Conservation (phyloP, 2,113 vertebrate genomes). For the Lamprologus tigripictilis region DNA sequence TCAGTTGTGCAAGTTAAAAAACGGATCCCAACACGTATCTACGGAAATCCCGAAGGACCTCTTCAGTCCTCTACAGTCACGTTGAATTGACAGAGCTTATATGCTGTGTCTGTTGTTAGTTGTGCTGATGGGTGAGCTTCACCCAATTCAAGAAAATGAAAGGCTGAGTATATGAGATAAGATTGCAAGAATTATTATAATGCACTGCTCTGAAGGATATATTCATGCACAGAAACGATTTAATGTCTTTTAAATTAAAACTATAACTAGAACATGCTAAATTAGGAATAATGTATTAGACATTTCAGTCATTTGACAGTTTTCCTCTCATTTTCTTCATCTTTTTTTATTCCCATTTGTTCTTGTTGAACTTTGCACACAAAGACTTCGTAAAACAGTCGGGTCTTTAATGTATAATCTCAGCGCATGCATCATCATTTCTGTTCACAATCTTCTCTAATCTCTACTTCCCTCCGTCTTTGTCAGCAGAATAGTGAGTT, state of each 20-base stretch:
- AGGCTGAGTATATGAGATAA: not conserved
- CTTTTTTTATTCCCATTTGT: not conserved
- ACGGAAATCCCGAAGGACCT: not conserved
- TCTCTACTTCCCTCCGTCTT: not conserved
- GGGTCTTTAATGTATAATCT: slow-evolving; percentile 19
- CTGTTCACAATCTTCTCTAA: not conserved
- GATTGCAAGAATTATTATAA: not conserved
- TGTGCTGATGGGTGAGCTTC: not conserved
- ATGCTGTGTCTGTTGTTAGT: not conserved
- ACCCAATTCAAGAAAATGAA: not conserved
- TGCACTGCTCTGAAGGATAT: not conserved
- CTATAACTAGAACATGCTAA: slow-evolving; percentile 10
- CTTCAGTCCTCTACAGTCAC: not conserved
- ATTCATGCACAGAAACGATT: not conserved
- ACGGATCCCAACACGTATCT: not conserved
- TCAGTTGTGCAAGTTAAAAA: not conserved
- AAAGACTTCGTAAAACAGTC: not conserved
- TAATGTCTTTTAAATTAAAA: not conserved
- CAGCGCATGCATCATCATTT: slow-evolving; percentile 2
- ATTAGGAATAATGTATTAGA: slow-evolving; percentile 16
- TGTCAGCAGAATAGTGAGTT: slow-evolving; percentile 43
- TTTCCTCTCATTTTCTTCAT: not conserved
- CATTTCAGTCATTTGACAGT: slow-evolving; percentile 7
- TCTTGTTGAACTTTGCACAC: not conserved
- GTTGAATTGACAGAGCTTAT: not conserved